Evolutionary conservation across 2,113 vertebrate genomes (phyloP).

Genomic region (Tichodroma muraria): DNA sequence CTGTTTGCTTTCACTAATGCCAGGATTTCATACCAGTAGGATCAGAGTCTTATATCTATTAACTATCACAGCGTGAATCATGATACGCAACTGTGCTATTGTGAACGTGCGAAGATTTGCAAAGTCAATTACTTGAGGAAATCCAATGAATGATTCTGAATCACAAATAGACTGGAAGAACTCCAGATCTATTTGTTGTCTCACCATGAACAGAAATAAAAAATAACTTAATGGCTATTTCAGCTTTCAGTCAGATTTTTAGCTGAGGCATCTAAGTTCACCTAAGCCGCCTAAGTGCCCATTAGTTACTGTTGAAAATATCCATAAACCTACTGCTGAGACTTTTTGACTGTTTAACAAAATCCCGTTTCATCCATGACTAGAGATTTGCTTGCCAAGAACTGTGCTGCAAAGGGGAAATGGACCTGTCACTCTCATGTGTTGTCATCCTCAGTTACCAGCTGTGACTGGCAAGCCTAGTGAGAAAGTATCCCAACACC

Average conservation of each 20-base stretch:
- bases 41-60: background rate
- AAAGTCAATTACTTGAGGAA: background rate
- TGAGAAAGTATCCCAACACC: background rate
- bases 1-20: background rate
- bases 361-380: background rate
- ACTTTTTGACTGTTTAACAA: background rate
- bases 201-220: background rate
- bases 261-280: background rate
- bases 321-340: background rate
- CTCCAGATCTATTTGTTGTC: background rate
- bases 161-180: background rate
- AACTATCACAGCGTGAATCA: background rate
- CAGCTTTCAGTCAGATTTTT: background rate
- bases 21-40: background rate
- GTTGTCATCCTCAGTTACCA: background rate
- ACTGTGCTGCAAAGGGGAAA: background rate
- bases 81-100: slow-evolving; percentile 5
- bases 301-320: background rate
- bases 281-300: background rate
- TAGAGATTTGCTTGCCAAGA: background rate
- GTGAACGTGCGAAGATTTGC: background rate
- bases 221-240: background rate
- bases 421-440: background rate
- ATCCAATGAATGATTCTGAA: background rate
- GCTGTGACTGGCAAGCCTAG: background rate